phyloP scores from a whole-genome alignment of 2,888 invertebrate genomes.

The Bibio marci region DNA sequence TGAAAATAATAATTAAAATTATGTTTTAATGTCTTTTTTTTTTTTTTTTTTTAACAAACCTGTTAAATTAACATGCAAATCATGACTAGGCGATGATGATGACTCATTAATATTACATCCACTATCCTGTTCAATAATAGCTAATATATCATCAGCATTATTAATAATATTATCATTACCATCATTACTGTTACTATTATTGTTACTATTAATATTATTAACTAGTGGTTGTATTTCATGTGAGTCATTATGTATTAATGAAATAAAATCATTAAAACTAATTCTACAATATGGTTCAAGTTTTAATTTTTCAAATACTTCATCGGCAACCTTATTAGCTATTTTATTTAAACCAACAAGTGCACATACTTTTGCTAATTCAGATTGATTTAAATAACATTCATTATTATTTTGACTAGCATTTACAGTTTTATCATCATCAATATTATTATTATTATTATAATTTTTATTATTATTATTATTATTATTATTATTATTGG shows the following conservation, averaged over 20 bases:
- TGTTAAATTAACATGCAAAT: constrained; percentile 5
- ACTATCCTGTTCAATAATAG: constrained; percentile 1
- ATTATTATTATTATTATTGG: too few relatives aligned
- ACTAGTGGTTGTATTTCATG: too few relatives aligned
- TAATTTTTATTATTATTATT: too few relatives aligned
- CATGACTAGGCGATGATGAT: background rate
- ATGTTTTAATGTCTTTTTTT: too few relatives aligned
- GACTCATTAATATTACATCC: background rate
- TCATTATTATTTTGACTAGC: constrained; percentile 8
- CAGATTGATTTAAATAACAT: constrained; percentile 38
- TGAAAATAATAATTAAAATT: background rate
- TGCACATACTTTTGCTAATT: constrained; percentile 45
- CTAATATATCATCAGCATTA: too few relatives aligned
- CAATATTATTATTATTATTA: too few relatives aligned
- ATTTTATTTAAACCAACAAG: constrained; percentile 46
- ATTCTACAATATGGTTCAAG: constrained; percentile 44
- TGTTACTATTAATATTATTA: too few relatives aligned
- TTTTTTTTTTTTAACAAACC: constrained; percentile 2
- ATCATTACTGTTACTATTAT: too few relatives aligned
- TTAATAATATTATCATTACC: too few relatives aligned
- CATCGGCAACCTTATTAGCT: constrained; percentile 42
- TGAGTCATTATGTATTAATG: too few relatives aligned
- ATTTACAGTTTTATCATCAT: too few relatives aligned
- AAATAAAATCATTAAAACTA: constrained; percentile 45
- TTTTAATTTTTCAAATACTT: constrained; percentile 47